Base-by-base conservation (phyloP, 1,140 invertebrate species). In the Oryzaephilus surinamensis region DNA sequence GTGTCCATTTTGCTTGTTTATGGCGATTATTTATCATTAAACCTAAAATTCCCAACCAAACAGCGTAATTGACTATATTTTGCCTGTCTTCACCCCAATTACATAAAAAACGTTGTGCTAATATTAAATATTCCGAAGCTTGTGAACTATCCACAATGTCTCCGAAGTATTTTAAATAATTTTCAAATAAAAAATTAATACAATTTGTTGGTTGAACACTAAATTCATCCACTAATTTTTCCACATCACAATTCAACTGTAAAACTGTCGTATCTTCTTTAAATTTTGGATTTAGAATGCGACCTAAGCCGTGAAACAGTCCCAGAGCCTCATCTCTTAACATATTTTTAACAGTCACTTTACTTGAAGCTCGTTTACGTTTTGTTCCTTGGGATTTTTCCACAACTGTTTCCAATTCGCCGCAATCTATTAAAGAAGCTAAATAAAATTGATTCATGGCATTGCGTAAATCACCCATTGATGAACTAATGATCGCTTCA, bases 241-340 rank as follows among this genome's bases (percentile, higher is more conserved):
- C 71, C 8, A 82, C 74, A 43, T 72, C 60, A 51, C 81, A 74
- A 12, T 66, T 61, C 32, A 84, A 69, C 43, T 58, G 65, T 54
- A 48, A 53, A 10, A 42, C 42, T 18, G n/a, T 40, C 6, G 33
- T 42, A 41, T 7, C 36, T 28, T 43, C 50, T 39, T 60, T 69
- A 74, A 76, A 70, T 71, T 83, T 85, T 13, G 81, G 80, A 70
- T 84, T 81, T 14, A 82, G 68, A 3, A 84, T 77, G 53, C 77
- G 65, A n/a, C 82, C 82, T 6, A 84, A 63, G 0, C 76, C 77
- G 63, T 84, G 81, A 50, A 84, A 66, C 40, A 84, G 67, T 20
- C 74, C 75, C 13, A 84, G 66, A 32, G 63, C 72, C 57, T 81
- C 75, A 58, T 80, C 78, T 49, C 77, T 71, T 3, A 66, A 65